These are phyloP conservation scores for Ernsta delagoae DNA, from an alignment of 2,888 invertebrate genomes.

Conservation along the genomic window DNA sequence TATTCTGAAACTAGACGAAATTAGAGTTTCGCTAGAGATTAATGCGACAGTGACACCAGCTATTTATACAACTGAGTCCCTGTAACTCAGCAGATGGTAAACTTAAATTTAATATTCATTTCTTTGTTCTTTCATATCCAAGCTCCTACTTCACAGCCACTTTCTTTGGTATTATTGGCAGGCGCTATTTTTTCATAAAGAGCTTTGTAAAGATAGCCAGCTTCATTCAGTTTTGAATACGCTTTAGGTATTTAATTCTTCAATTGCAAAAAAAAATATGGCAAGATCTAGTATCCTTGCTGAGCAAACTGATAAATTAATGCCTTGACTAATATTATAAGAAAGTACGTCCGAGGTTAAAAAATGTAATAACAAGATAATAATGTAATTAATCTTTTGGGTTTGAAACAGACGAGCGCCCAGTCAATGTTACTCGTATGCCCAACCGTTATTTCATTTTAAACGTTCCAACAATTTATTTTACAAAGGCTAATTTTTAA, in stretches of 20 bases:
- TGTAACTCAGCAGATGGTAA: constrained; percentile 12
- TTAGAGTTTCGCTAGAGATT: constrained; percentile 24
- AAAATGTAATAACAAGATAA: too few species aligned
- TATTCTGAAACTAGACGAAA: constrained; percentile 28
- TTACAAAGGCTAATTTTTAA: not conserved
- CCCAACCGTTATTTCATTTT: not conserved
- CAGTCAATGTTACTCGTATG: not conserved
- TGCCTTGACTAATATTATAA: too few species aligned
- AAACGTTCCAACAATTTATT: not conserved
- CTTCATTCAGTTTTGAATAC: too few species aligned
- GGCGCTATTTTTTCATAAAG: too few species aligned
- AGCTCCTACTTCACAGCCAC: not conserved
- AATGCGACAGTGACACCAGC: constrained; percentile 24
- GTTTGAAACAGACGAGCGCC: not conserved
- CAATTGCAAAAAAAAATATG: too few species aligned
- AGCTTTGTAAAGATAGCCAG: too few species aligned
- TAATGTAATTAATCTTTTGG: too few species aligned
- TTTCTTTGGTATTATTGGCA: too few species aligned
- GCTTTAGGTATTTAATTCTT: too few species aligned
- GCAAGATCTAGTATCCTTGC: too few species aligned
- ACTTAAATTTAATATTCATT: constrained; percentile 24
- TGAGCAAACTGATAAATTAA: too few species aligned
- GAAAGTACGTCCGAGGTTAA: too few species aligned
- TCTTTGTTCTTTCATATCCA: constrained; percentile 12
- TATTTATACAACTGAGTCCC: constrained; percentile 29